Evolutionary conservation across 2,113 vertebrate genomes (phyloP).

Genomic region (Edolisoma coerulescens): DNA sequence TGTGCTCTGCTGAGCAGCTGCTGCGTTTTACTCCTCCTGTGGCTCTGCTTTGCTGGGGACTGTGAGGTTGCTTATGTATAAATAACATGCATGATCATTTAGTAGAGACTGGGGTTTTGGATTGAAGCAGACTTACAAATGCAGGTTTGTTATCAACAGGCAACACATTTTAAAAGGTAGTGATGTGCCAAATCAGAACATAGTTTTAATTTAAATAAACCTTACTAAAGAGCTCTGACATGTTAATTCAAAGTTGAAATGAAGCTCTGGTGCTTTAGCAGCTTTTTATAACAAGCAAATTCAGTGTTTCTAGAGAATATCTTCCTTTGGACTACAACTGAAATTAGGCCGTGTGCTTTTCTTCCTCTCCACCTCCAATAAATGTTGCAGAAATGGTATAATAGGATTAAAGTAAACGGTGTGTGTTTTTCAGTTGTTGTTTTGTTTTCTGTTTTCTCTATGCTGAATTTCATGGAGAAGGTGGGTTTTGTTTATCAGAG

Average conservation of each 20-base stretch:
- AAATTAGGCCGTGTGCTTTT: background rate
- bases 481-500: background rate
- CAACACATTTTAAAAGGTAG: constrained; percentile 31
- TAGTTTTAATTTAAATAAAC: constrained; percentile 1
- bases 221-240: background rate
- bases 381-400: background rate
- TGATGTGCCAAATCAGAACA: constrained; percentile 15
- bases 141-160: constrained; percentile 27
- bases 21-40: background rate
- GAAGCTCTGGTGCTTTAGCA: background rate
- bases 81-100: constrained; percentile 25
- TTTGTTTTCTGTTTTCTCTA: background rate
- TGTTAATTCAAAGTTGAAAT: background rate
- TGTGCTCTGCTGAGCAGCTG: background rate
- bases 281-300: background rate
- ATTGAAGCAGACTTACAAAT: background rate
- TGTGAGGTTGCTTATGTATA: background rate
- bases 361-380: background rate
- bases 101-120: background rate
- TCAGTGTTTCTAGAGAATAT: background rate
- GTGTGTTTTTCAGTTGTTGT: background rate
- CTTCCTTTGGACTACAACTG: background rate
- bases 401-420: background rate
- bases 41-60: background rate
- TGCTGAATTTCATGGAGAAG: background rate